phyloP scores from a whole-genome alignment of 2,113 vertebrate species.

The Halichoeres trimaculatus region DNA sequence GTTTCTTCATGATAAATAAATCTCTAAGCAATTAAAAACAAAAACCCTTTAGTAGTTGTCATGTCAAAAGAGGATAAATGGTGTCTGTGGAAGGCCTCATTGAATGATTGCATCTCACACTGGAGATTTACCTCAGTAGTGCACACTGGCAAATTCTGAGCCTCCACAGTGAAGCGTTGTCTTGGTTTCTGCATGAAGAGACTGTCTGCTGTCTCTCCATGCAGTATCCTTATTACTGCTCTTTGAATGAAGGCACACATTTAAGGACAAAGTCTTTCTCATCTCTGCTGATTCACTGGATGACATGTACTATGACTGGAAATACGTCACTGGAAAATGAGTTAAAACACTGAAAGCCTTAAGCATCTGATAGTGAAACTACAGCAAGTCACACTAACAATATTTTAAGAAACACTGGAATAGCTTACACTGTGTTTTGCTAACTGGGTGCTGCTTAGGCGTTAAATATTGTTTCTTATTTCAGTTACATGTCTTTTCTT shows the following conservation, averaged over 20 bases:
- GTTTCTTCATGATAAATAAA: constrained; percentile 21
- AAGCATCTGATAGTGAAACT: constrained; percentile 19
- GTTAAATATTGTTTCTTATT: constrained; percentile 38
- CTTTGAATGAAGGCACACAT: background rate
- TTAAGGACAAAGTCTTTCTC: background rate
- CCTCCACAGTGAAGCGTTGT: constrained; percentile 52
- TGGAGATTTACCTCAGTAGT: constrained; percentile 74
- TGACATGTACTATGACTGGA: constrained; percentile 50
- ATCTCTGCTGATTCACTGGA: constrained; percentile 53
- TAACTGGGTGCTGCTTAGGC: constrained; percentile 64
- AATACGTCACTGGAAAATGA: constrained; percentile 63
- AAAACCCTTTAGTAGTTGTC: constrained; percentile 46
- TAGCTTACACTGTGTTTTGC: constrained; percentile 64
- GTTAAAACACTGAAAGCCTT: constrained; percentile 53
- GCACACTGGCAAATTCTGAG: constrained; percentile 63
- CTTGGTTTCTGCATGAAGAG: constrained; percentile 7
- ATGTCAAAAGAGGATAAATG: constrained; percentile 48
- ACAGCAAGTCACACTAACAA: constrained; percentile 61
- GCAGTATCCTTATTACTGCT: background rate
- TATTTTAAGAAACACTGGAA: constrained; percentile 77
- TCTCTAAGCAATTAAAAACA: constrained; percentile 53
- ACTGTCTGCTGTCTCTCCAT: constrained; percentile 32
- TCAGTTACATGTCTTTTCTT: constrained; percentile 48
- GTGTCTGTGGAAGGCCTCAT: constrained; percentile 35
- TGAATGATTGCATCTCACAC: constrained; percentile 46